Conservation (phyloP, 1,140 invertebrate genomes). For the Caenorhabditis remanei region DNA sequence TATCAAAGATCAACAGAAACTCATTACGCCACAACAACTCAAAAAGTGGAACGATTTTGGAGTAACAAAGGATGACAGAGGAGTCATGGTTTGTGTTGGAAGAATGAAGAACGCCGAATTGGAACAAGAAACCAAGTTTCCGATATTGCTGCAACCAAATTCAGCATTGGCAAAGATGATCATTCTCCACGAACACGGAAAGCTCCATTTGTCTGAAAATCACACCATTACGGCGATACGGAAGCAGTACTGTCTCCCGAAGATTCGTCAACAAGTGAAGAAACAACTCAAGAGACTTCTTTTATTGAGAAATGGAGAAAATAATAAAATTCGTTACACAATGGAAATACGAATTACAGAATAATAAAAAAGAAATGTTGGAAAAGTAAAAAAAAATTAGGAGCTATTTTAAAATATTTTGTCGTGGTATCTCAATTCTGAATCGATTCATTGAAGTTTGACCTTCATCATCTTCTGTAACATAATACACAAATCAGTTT, state of each 20-base stretch:
- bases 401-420: no score
- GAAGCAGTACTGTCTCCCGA: not conserved
- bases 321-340: no score
- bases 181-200: not conserved
- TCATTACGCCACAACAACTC: not conserved
- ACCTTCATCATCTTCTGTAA: no score
- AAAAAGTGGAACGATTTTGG: not conserved
- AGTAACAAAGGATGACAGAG: not conserved
- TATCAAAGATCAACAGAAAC: conserved; percentile 3
- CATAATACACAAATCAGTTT: no score
- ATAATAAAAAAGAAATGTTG: no score
- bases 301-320: no score
- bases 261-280: not conserved
- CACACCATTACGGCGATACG: not conserved
- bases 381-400: no score
- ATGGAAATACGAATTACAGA: no score
- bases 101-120: not conserved
- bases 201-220: not conserved
- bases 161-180: not conserved
- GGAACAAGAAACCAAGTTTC: not conserved
- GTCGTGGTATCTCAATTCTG: no score
- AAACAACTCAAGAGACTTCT: no score
- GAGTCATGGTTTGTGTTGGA: not conserved
- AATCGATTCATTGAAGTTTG: no score
- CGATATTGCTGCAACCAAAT: not conserved